phyloP scores from a whole-genome alignment of 2,888 invertebrate species.

The Agriopis leucophaearia region DNA sequence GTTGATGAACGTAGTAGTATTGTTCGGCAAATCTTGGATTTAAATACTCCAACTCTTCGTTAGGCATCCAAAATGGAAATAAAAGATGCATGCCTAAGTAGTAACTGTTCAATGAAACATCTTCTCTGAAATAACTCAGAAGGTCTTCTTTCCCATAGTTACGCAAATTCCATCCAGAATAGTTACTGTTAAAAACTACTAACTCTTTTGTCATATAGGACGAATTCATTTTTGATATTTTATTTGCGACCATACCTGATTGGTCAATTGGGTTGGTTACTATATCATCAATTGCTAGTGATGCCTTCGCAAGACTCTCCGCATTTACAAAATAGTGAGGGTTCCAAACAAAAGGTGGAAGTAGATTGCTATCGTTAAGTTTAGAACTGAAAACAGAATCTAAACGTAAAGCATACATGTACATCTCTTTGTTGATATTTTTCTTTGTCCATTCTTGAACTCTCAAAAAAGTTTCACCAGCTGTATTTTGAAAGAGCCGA shows the following conservation, averaged over 20 bases:
- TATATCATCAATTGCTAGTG: conserved; percentile 62
- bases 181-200: conserved; percentile 71
- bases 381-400: conserved; percentile 72
- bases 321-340: conserved; percentile 75
- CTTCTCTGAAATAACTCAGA: conserved; percentile 88
- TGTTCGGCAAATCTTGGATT: conserved; percentile 73
- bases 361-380: conserved; percentile 48
- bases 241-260: conserved; percentile 32
- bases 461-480: conserved; percentile 66
- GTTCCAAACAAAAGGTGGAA: conserved; percentile 81
- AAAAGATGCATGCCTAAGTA: conserved; percentile 86
- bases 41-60: conserved; percentile 71
- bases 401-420: conserved; percentile 77
- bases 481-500: conserved; percentile 71
- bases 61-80: conserved; percentile 87
- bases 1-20: conserved; percentile 73
- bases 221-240: conserved; percentile 56
- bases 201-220: conserved; percentile 54
- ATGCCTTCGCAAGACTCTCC: conserved; percentile 73
- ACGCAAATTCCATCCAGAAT: conserved; percentile 83
- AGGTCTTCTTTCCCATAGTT: conserved; percentile 78
- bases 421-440: conserved; percentile 81
- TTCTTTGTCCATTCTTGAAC: conserved; percentile 71
- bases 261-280: conserved; percentile 39
- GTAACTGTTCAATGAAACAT: conserved; percentile 86